These are phyloP conservation scores for Turritopsis rubra DNA, from an alignment of 30 jellyfish, hydroid and myxozoan genomes.

Conservation along the genomic window DNA sequence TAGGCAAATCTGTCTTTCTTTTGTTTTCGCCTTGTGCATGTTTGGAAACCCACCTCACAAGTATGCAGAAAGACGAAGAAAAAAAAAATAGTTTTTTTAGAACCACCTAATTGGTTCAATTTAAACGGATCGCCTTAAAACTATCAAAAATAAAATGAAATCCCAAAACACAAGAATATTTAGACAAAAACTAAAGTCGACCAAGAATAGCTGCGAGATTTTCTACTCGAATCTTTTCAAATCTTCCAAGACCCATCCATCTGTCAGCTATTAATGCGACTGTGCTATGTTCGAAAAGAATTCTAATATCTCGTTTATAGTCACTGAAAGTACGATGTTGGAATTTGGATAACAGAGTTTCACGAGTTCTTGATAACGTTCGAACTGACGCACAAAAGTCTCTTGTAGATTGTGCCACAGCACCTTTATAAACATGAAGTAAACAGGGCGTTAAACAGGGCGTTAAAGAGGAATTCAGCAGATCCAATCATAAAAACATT, in stretches of 20 bases:
- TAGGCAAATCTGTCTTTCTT: too few species aligned
- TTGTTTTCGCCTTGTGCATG: too few species aligned
- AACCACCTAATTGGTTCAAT: too few species aligned
- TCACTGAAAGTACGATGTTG: conserved; percentile 51
- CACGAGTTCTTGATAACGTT: conserved; percentile 75
- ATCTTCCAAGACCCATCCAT: neutral
- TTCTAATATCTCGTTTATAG: conserved; percentile 55
- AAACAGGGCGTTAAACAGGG: neutral
- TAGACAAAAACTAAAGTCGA: neutral
- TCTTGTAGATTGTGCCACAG: conserved; percentile 91
- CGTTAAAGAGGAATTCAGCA: neutral
- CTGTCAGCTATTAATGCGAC: conserved; percentile 24
- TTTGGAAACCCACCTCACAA: too few species aligned
- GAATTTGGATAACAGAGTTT: conserved; percentile 86
- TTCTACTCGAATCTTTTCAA: too few species aligned
- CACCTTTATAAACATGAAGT: conserved; percentile 39
- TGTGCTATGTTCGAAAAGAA: conserved; percentile 72
- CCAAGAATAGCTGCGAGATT: too few species aligned
- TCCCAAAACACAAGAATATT: neutral
- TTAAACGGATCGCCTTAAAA: too few species aligned
- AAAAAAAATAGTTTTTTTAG: too few species aligned
- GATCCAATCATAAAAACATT: neutral
- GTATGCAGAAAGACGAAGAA: too few species aligned
- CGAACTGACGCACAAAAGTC: conserved; percentile 81
- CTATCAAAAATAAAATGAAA: neutral